Percentiles rank a stretch among this genome's conserved stretches.
Conservation (phyloP, 1,140 invertebrate genomes). For the Caligus rogercresseyi region DNA sequence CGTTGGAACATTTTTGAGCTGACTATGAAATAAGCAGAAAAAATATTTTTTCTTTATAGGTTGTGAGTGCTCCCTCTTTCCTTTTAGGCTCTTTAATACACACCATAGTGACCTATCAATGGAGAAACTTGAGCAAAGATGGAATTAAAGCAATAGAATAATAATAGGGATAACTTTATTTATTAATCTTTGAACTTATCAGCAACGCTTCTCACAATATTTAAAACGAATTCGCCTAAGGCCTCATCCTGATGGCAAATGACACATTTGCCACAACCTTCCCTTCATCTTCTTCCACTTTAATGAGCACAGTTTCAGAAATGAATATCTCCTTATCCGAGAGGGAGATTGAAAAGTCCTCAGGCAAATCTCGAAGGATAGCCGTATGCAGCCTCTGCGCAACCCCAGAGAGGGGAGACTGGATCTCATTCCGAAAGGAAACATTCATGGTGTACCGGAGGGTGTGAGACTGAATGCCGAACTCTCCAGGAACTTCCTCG, state of each 20-base stretch:
- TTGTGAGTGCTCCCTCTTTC: no score
- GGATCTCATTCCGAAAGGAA: slow-evolving; percentile 57
- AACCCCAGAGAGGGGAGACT: slow-evolving; percentile 40
- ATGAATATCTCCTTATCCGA: slow-evolving; percentile 11
- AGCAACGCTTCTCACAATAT: slow-evolving; percentile 22
- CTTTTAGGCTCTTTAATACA: no score
- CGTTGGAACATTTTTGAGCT: no score
- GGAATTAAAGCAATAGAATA: no score
- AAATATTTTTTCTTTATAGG: no score
- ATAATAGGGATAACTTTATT: no score
- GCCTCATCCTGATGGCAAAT: slow-evolving; percentile 86
- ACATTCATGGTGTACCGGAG: slow-evolving; percentile 76
- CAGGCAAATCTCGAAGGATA: background rate
- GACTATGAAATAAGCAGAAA: no score
- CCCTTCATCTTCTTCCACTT: slow-evolving; percentile 41
- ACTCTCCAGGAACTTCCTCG: slow-evolving; percentile 74
- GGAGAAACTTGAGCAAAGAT: no score
- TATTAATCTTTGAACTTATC: background rate
- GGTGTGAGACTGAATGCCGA: slow-evolving; percentile 59
- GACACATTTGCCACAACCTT: slow-evolving; percentile 79
- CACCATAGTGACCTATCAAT: no score
- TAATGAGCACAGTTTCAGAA: slow-evolving; percentile 3
- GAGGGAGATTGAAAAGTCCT: slow-evolving; percentile 11
- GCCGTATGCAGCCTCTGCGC: background rate
- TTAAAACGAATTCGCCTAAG: slow-evolving; percentile 65